Percentiles rank a stretch among this genome's conserved stretches.
Conservation (phyloP, 2,113 vertebrate genomes). For the Terrapene triunguis region DNA sequence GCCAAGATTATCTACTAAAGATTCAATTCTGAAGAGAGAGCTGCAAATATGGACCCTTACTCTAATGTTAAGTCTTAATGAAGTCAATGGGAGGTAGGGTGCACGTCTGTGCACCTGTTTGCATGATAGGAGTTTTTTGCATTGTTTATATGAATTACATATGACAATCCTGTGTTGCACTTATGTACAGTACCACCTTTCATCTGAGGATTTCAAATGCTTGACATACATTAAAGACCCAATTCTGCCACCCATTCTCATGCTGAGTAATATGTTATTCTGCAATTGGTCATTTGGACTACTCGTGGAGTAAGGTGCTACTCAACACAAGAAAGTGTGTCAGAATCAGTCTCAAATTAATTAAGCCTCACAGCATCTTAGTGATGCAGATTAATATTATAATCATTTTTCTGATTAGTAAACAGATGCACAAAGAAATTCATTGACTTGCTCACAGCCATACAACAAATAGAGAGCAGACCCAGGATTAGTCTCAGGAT, state of each 20-base stretch:
- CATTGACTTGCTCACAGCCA: neutral
- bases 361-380: slow-evolving; percentile 5
- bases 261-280: slow-evolving; percentile 39
- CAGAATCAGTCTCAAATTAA: slow-evolving; percentile 41
- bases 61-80: slow-evolving; percentile 3
- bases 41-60: slow-evolving; percentile 55
- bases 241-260: slow-evolving; percentile 32
- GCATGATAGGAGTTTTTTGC: slow-evolving; percentile 48
- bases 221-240: slow-evolving; percentile 32
- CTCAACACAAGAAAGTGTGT: neutral
- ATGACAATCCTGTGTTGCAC: slow-evolving; percentile 16
- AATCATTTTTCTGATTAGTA: neutral
- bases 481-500: neutral
- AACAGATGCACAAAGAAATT: neutral
- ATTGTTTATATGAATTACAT: slow-evolving; percentile 9
- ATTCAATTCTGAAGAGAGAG: slow-evolving; percentile 55
- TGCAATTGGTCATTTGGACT: slow-evolving; percentile 32
- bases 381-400: neutral
- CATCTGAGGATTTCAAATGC: slow-evolving; percentile 48
- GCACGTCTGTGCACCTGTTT: neutral
- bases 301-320: slow-evolving; percentile 37
- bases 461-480: slow-evolving; percentile 1
- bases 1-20: slow-evolving; percentile 69
- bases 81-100: slow-evolving; percentile 39
- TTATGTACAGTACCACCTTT: neutral